phyloP scores from a whole-genome alignment of 2,888 invertebrate genomes.

The Elegia similella region DNA sequence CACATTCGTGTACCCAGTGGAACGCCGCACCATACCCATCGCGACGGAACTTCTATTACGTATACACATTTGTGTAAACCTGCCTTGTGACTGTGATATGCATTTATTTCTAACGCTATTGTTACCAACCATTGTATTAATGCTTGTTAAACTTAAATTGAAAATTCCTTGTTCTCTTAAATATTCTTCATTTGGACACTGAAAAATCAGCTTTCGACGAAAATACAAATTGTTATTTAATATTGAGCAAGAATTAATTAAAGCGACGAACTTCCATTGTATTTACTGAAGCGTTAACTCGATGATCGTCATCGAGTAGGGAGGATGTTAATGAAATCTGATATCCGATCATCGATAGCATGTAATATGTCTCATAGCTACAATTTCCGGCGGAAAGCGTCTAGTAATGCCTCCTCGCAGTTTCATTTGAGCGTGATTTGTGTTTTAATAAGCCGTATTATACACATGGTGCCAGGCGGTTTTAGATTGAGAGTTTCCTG shows the following conservation, averaged over 20 bases:
- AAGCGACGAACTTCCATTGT: neutral
- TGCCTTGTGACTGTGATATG: neutral
- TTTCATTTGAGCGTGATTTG: slow-evolving; percentile 59
- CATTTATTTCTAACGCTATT: slow-evolving; percentile 10
- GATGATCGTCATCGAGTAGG: neutral
- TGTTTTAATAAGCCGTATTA: slow-evolving; percentile 62
- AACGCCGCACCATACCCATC: slow-evolving; percentile 22
- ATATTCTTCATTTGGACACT: neutral
- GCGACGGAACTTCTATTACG: slow-evolving; percentile 5
- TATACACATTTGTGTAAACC: slow-evolving; percentile 12
- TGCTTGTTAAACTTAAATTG: neutral
- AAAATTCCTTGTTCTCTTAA: neutral
- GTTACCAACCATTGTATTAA: neutral
- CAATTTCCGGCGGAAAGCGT: slow-evolving; percentile 65
- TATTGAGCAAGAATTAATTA: neutral
- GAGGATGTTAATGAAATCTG: slow-evolving; percentile 28
- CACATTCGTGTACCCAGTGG: slow-evolving; percentile 36
- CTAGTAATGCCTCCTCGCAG: slow-evolving; percentile 52
- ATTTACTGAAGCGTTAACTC: neutral
- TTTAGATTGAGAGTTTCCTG: slow-evolving; percentile 45
- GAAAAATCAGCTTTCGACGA: neutral
- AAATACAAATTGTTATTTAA: neutral
- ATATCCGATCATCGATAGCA: slow-evolving; percentile 31
- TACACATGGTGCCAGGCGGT: slow-evolving; percentile 32
- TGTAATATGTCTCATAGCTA: slow-evolving; percentile 36